Conservation (phyloP, 1,140 invertebrate species). For the Pygmarrhopalites habei region DNA sequence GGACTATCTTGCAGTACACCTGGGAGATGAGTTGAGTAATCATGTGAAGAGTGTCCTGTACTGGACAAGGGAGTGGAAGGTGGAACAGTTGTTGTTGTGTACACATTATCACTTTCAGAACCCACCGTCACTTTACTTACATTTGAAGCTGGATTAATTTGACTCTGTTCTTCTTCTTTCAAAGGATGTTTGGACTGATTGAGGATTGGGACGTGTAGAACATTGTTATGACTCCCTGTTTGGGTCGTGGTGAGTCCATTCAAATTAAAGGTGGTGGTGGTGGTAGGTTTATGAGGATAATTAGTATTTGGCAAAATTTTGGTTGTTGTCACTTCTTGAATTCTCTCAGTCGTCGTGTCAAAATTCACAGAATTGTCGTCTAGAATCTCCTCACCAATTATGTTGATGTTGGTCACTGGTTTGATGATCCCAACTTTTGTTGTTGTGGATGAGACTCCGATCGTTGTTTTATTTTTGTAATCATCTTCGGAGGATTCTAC, state of each 20-base stretch:
- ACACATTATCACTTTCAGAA: background rate
- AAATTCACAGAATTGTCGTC: no score
- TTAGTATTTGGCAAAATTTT: no score
- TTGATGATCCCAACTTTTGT: no score
- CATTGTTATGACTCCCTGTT: background rate
- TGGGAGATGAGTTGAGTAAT: background rate
- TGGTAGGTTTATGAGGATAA: no score
- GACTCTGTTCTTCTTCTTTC: no score
- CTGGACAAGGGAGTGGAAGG: background rate
- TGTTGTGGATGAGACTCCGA: background rate
- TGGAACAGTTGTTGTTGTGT: background rate
- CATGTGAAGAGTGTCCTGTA: background rate
- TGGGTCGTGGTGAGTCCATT: background rate
- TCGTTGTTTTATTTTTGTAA: background rate
- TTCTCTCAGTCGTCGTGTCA: slow-evolving; percentile 4
- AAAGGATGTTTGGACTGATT: no score
- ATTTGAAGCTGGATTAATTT: background rate
- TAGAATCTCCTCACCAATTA: background rate
- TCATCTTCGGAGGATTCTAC: slow-evolving; percentile 11
- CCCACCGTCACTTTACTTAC: no score
- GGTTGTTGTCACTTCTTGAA: background rate
- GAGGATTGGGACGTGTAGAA: no score
- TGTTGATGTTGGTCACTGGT: background rate
- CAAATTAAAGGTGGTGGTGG: no score
- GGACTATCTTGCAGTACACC: no score